Percentiles rank a stretch among this genome's conserved stretches.
Evolutionary conservation across 2,888 invertebrate genomes (phyloP).

Genomic region (Abrostola triplasia): DNA sequence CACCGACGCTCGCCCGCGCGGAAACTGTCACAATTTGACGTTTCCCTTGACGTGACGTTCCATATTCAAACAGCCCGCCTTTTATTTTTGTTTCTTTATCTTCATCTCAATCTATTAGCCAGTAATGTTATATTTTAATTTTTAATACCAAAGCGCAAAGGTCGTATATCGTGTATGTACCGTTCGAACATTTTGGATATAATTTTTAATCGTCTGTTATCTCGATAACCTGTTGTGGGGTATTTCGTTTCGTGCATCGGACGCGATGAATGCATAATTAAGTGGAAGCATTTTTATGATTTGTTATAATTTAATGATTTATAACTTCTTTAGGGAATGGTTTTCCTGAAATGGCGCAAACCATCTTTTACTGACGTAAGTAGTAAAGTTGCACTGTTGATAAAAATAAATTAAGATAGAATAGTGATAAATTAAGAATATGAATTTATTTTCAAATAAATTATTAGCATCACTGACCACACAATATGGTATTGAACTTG

Average conservation of each 20-base stretch:
- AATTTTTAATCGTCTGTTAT: constrained; percentile 82
- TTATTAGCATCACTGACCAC: no score
- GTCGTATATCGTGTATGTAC: constrained; percentile 67
- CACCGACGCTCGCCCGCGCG: constrained; percentile 78
- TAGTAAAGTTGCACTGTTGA: no score
- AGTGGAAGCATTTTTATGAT: constrained; percentile 83
- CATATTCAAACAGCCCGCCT: constrained; percentile 85
- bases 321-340: constrained; percentile 47
- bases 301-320: constrained; percentile 72
- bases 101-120: constrained; percentile 74
- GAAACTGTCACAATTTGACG: constrained; percentile 88
- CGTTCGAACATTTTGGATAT: constrained; percentile 67
- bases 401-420: no score
- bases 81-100: constrained; percentile 85
- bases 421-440: no score
- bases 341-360: no score
- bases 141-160: constrained; percentile 71
- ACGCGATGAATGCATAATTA: constrained; percentile 87
- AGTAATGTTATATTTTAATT: constrained; percentile 64
- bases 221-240: constrained; percentile 85
- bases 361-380: no score
- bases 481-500: no score
- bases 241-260: constrained; percentile 80
- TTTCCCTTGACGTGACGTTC: constrained; percentile 87
- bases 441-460: no score